Base-by-base conservation (phyloP, 2,113 vertebrate genomes). In the Athene cunicularia region DNA sequence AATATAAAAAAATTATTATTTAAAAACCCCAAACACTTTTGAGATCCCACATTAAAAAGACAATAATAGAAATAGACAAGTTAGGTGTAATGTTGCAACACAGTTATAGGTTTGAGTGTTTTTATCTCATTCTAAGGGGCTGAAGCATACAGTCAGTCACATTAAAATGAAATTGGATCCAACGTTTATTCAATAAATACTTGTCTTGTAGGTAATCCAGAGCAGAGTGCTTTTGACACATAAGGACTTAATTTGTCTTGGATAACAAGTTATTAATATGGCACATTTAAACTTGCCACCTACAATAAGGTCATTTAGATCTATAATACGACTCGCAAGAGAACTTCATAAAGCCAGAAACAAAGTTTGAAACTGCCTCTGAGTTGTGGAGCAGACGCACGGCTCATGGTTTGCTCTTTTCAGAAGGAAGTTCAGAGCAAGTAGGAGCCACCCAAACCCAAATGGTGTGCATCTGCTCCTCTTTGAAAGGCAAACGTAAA, bases 141-240 rank as follows among this genome's bases (percentile, higher is more conserved):
- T 97, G 97, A 95, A 98, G 97, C 95, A 86, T 97, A 98, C 88
- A 98, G 98, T 97, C 98, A 98, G 97, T 98, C 97, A 98, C 97
- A 97, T 98, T 98, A 98, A 98, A 98, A 98, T 98, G 98, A 98
- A 98, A 98, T 98, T 98, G 98, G 97, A 98, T 96, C 98, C 97
- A 98, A 98, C 98, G 96, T 98, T 98, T 99, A 98, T 98, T 98
- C 98, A 98, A 98, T 98, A 98, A 98, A 98, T 98, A 98, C 98
- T 98, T 98, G 98, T 98, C 98, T 98, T 97, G 97, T 98, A 98
- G 98, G 97, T 98, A 98, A 98, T 98, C 97, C 98, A 97, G 98
- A 97, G 91, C 96, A 72, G 92, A 98, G 97, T 98, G 98, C 97
- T 98, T 98, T 97, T 98, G 98, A 98, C 98, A 98, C 96, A 98